These are phyloP conservation scores for Euzophera pinguis DNA, from an alignment of 2,888 invertebrate species.

Conservation along the genomic window DNA sequence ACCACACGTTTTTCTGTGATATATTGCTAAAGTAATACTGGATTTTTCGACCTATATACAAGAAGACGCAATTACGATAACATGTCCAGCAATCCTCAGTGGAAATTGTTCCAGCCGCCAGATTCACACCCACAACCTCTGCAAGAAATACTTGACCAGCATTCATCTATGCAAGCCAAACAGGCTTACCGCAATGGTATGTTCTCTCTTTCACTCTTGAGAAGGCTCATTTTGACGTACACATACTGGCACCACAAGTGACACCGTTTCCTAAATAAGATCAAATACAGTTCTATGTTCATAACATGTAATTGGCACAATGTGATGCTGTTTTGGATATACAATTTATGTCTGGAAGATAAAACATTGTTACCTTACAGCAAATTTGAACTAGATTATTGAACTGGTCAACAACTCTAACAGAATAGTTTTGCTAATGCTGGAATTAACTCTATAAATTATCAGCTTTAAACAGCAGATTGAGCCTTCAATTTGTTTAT, in stretches of 20 bases:
- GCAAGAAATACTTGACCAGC: conserved; percentile 89
- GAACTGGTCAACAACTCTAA: too few relatives aligned
- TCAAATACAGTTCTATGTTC: too few relatives aligned
- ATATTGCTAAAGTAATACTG: conserved; percentile 61
- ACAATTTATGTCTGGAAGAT: too few relatives aligned
- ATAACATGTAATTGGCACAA: too few relatives aligned
- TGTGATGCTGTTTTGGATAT: too few relatives aligned
- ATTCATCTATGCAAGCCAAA: conserved; percentile 74
- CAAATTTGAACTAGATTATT: too few relatives aligned
- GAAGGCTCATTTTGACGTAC: not conserved
- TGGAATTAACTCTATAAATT: too few relatives aligned
- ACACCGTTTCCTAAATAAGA: too few relatives aligned
- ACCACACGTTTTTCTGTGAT: conserved; percentile 73
- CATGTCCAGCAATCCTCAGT: conserved; percentile 93
- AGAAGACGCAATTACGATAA: conserved; percentile 51
- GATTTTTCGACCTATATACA: conserved; percentile 70
- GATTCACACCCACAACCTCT: conserved; percentile 90
- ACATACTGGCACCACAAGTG: not conserved
- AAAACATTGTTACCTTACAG: too few relatives aligned
- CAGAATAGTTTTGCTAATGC: too few relatives aligned
- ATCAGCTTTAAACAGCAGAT: not conserved
- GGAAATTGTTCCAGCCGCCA: conserved; percentile 95
- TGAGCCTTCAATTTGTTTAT: not conserved
- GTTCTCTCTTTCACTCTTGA: conserved; percentile 22
- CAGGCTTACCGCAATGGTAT: conserved; percentile 79